Conservation (phyloP, 35 echinoderm and acorn worm species). For the Apostichopus japonicus region DNA sequence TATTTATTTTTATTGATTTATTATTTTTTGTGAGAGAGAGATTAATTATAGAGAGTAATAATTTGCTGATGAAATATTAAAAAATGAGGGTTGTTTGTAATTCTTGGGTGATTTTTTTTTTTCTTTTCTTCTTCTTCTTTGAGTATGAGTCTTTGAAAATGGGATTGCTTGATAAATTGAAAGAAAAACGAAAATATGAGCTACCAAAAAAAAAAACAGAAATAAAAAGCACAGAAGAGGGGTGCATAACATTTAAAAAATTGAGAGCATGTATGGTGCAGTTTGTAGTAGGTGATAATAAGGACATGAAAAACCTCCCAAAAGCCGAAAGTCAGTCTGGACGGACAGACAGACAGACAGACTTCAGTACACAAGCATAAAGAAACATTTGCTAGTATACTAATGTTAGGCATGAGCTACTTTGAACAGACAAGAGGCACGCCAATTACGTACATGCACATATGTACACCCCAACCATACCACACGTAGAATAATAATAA, state of each 20-base stretch:
- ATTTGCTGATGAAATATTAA: conserved; percentile 3
- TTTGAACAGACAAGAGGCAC: conserved; percentile 61
- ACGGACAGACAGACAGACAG: conserved; percentile 29
- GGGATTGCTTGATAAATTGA: conserved; percentile 8
- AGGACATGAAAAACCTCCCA: background rate
- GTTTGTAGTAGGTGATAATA: conserved; percentile 44
- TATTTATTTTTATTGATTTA: background rate
- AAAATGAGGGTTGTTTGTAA: background rate
- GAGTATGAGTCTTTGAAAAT: background rate
- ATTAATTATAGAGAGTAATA: background rate
- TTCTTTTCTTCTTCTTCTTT: background rate
- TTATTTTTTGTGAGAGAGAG: conserved; percentile 1
- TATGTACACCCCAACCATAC: conserved; percentile 68
- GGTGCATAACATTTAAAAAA: conserved; percentile 50
- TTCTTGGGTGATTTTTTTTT: background rate
- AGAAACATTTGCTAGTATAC: conserved; percentile 46
- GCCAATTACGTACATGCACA: conserved; percentile 53
- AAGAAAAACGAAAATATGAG: background rate
- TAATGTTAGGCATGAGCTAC: conserved; percentile 63
- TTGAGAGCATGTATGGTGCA: conserved; percentile 54
- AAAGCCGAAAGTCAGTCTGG: background rate
- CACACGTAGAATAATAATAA: conserved; percentile 27
- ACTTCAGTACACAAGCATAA: conserved; percentile 63
- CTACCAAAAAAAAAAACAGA: conserved; percentile 28
- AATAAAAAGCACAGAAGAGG: conserved; percentile 29